These are phyloP conservation scores for Drepanosiphum platanoidis DNA, from an alignment of 2,888 invertebrate species.

Conservation along the genomic window DNA sequence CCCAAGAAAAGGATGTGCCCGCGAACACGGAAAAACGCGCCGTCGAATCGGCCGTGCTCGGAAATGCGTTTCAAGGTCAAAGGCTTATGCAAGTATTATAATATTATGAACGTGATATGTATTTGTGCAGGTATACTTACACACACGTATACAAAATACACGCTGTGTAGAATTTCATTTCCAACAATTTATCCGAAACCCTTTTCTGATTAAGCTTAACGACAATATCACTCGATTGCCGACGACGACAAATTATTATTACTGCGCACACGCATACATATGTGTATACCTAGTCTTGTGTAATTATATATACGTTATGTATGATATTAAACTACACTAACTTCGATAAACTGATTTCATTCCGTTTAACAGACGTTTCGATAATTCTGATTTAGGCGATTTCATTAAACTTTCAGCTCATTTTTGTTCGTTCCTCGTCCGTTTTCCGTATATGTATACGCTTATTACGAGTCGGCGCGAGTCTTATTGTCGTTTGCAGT, in stretches of 20 bases:
- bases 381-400: not conserved
- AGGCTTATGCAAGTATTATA: not conserved
- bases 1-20: slow-evolving; percentile 15
- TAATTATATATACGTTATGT: not conserved
- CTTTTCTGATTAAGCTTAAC: not conserved
- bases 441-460: not conserved
- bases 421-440: not conserved
- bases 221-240: not conserved
- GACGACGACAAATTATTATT: slow-evolving; percentile 9
- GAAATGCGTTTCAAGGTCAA: not conserved
- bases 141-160: no score
- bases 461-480: not conserved
- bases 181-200: slow-evolving; percentile 5
- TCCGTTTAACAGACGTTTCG: not conserved
- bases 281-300: not conserved
- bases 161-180: not conserved
- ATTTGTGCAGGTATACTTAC: not conserved
- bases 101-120: not conserved
- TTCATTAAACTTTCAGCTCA: not conserved
- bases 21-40: slow-evolving; percentile 12
- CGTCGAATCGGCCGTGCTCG: slow-evolving; percentile 9
- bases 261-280: not conserved
- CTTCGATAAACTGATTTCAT: not conserved
- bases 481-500: not conserved
- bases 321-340: not conserved